Evolutionary conservation across 2,113 vertebrate species (phyloP), one percentile per base, ranked within the genome.

Genomic region (Centropristis striata): DNA sequence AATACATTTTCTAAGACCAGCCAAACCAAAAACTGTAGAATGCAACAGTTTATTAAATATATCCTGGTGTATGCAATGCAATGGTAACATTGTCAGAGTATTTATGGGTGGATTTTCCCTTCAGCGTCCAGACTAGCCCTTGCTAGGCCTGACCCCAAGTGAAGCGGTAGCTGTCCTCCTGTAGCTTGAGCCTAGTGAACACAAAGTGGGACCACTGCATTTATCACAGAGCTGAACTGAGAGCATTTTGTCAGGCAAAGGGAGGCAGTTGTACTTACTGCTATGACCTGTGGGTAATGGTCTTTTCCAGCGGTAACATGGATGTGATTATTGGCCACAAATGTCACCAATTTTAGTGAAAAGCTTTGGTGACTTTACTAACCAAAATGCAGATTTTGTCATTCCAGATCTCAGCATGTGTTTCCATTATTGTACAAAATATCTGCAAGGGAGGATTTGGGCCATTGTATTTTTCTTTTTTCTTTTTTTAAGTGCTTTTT

Each of bases 231-330:
- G 60, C 32, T 54, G 28, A 80, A 37, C 14, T 12, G 25, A 36
- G 27, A 54, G 41, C 49, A n/a, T 61, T 47, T 49, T 21, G 16
- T 73, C 49, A 47, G 67, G 55, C 32, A 63, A 55, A 42, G 46
- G 71, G 73, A 65, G 63, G 63, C 79, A 46, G 81, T 60, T 60
- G 13, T 46, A 58, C 51, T 57, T 32, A 90, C 86, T 80, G 89
- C 83, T 92, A 90, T 93, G 89, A 91, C 71, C 93, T 92, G 60
- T 82, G 86, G 86, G 85, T 71, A 69, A 85, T 9, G 88, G 82
- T 61, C 68, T 55, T 50, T 51, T 25, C 23, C n/a, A 15, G 16
- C 14, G 8, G 76, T 73, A 63, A 42, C 67, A 32, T 49, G 28
- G 41, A 65, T 57, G 44, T 54, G n/a, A 59, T 53, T 25, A 51